Evolutionary conservation across 1,140 invertebrate species (phyloP).

Genomic region (Drosophila tani): DNA sequence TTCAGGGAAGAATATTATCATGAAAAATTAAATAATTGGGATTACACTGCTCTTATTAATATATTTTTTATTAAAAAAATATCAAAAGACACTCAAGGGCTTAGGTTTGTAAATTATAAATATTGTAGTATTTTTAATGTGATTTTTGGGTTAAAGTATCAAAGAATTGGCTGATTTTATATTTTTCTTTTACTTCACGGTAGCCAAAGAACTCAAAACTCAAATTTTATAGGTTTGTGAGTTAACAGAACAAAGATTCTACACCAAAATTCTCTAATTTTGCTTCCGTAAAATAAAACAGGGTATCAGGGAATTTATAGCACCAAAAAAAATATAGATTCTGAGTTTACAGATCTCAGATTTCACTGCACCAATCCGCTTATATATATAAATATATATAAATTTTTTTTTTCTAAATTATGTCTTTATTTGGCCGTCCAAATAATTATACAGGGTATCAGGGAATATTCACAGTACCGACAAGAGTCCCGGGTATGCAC

Average conservation of each 20-base stretch:
- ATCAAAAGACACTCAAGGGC: not conserved
- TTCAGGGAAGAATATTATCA: too few species aligned
- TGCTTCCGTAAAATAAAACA: not conserved
- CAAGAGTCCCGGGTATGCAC: not conserved
- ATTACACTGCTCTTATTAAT: too few species aligned
- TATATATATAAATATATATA: too few species aligned
- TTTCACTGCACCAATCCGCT: not conserved
- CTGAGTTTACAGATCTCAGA: not conserved
- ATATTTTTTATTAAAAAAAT: too few species aligned
- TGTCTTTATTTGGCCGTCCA: too few species aligned
- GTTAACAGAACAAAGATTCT: too few species aligned
- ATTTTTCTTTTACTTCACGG: not conserved
- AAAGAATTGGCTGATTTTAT: not conserved
- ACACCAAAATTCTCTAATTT: too few species aligned
- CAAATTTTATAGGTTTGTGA: too few species aligned
- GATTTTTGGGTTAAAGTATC: not conserved
- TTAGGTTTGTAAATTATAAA: not conserved
- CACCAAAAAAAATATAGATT: not conserved
- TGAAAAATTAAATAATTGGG: too few species aligned
- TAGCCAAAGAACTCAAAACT: not conserved
- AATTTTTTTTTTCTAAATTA: too few species aligned
- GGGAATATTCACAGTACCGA: not conserved
- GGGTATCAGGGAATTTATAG: not conserved
- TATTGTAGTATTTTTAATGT: not conserved
- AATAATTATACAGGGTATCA: not conserved